phyloP scores from a whole-genome alignment of 1,140 invertebrate genomes.

The Branchinecta lynchi region DNA sequence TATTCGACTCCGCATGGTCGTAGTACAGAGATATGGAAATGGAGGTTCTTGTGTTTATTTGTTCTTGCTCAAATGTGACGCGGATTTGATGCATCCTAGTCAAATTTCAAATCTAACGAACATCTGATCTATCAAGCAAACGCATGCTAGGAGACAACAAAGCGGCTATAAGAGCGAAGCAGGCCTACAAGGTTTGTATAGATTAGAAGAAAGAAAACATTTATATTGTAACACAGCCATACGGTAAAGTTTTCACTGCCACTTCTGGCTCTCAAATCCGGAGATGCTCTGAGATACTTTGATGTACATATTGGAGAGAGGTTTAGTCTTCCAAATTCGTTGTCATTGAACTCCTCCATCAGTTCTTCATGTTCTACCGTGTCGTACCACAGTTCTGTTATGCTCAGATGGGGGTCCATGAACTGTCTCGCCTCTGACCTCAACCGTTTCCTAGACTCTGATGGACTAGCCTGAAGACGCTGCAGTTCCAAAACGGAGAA shows the following conservation, averaged over 20 bases:
- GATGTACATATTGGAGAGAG: conserved; percentile 24
- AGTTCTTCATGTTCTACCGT: conserved; percentile 18
- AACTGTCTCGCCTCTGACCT: background rate
- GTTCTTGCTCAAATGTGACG: no score
- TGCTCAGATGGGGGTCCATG: conserved; percentile 1
- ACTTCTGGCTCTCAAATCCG: conserved; percentile 12
- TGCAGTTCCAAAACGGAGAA: conserved; percentile 68
- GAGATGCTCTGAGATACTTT: background rate
- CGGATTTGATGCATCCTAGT: no score
- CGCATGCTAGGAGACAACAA: no score
- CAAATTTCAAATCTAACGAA: no score
- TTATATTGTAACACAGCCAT: no score
- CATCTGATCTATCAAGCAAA: no score
- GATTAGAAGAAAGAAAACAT: no score
- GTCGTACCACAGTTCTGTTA: conserved; percentile 15
- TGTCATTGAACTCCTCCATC: conserved; percentile 26
- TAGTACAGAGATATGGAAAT: no score
- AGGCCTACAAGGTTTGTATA: no score
- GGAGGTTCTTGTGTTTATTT: no score
- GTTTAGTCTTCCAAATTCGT: conserved; percentile 28
- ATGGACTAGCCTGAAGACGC: conserved; percentile 32
- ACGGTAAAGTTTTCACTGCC: background rate
- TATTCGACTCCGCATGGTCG: no score
- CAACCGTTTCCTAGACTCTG: background rate
- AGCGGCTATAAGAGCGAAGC: no score